phyloP scores from a whole-genome alignment of 2,797 vertebrate species.

The Toxotes lorentzi region DNA sequence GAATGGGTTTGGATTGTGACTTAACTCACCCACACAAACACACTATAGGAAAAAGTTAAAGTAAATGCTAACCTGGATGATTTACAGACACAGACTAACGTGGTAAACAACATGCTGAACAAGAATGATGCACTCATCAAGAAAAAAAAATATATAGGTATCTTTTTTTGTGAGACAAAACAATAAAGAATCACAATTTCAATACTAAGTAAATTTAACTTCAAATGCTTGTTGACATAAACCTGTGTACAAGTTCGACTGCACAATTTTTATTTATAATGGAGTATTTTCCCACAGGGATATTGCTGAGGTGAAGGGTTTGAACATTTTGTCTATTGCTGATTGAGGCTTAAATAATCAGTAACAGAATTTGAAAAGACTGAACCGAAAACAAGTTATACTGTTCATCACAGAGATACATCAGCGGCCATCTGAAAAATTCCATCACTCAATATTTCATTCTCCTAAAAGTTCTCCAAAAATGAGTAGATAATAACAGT shows the following conservation, averaged over 20 bases:
- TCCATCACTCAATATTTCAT: not conserved
- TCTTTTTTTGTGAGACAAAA: not conserved
- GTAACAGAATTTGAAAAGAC: not conserved
- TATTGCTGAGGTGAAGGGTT: not conserved
- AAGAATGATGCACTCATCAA: not conserved
- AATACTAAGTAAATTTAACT: not conserved
- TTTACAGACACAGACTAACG: not conserved
- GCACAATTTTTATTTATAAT: not conserved
- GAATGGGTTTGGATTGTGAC: not conserved
- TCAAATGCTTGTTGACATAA: not conserved
- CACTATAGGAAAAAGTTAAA: not conserved
- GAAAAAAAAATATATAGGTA: not conserved
- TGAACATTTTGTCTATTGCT: not conserved
- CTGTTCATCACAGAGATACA: not conserved
- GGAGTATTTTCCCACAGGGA: not conserved
- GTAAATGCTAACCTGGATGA: not conserved
- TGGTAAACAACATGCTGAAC: not conserved
- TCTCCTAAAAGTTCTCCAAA: not conserved
- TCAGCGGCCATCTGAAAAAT: not conserved
- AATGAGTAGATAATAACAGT: not conserved
- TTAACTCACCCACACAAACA: not conserved
- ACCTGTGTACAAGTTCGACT: not conserved
- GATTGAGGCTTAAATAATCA: not conserved
- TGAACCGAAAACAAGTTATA: not conserved
- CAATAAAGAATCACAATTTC: not conserved